Evolutionary conservation across 2,797 vertebrate genomes (phyloP).

Genomic region (Hemibagrus guttatus): DNA sequence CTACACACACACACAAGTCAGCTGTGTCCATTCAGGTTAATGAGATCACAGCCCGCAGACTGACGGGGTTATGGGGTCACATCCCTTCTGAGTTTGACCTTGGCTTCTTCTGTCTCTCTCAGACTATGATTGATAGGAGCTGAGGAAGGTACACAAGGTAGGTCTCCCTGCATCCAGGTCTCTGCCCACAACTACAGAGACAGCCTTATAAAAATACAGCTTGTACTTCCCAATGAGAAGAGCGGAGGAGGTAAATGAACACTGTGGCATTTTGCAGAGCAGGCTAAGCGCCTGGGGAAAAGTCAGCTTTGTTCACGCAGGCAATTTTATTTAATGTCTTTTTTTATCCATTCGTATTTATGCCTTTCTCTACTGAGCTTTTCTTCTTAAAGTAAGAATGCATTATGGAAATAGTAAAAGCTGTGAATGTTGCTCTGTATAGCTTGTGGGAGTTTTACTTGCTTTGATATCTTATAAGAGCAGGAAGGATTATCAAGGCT

Average conservation of each 20-base stretch:
- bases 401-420: slow-evolving; percentile 38
- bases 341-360: slow-evolving; percentile 42
- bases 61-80: slow-evolving; percentile 51
- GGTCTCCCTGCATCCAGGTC: slow-evolving; percentile 21
- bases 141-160: slow-evolving; percentile 18
- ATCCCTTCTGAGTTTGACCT: slow-evolving; percentile 40
- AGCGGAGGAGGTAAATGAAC: slow-evolving; percentile 59
- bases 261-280: slow-evolving; percentile 49
- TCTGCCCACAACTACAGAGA: slow-evolving; percentile 31
- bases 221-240: slow-evolving; percentile 51
- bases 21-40: slow-evolving; percentile 58
- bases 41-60: slow-evolving; percentile 57
- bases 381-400: slow-evolving; percentile 31
- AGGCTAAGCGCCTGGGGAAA: slow-evolving; percentile 51
- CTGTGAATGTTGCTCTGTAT: neutral
- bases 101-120: slow-evolving; percentile 37
- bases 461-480: neutral
- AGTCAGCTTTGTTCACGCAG: slow-evolving; percentile 41
- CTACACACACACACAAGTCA: slow-evolving; percentile 51
- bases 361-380: slow-evolving; percentile 48
- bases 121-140: slow-evolving; percentile 44
- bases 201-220: slow-evolving; percentile 60
- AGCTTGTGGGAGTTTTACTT: slow-evolving; percentile 5
- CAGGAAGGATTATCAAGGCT: slow-evolving; percentile 7
- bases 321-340: neutral